Conservation (phyloP, 1,140 invertebrate genomes). For the Drosophila carrolli region DNA sequence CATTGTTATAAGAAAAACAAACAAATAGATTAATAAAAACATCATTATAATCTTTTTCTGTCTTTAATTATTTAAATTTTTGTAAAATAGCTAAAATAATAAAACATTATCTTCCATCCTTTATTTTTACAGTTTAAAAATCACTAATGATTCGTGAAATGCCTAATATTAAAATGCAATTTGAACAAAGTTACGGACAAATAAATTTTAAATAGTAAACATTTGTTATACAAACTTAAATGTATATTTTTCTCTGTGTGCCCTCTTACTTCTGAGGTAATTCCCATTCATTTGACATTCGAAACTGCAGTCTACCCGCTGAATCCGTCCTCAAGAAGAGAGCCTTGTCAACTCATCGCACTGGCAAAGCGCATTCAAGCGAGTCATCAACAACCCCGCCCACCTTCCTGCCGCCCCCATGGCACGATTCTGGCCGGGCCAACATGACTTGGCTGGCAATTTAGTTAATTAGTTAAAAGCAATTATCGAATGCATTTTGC, state of each 20-base stretch:
- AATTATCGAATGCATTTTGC: conserved; percentile 66
- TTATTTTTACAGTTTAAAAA: no score
- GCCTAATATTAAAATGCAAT: no score
- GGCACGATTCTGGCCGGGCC: conserved; percentile 58
- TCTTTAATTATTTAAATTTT: no score
- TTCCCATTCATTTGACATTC: conserved; percentile 64
- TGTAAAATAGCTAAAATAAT: no score
- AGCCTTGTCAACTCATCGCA: conserved; percentile 50
- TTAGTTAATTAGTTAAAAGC: conserved; percentile 64
- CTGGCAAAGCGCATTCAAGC: conserved; percentile 32
- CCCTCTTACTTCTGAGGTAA: conserved; percentile 42
- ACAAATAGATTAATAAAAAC: no score
- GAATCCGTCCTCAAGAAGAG: conserved; percentile 31
- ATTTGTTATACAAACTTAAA: no score
- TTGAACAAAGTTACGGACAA: no score
- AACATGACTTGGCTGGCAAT: conserved; percentile 50
- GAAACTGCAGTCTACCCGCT: conserved; percentile 23
- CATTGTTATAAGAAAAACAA: no score
- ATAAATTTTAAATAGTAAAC: no score
- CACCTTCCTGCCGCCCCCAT: not conserved
- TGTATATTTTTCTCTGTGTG: not conserved
- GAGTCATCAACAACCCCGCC: conserved; percentile 13
- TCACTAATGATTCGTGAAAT: no score
- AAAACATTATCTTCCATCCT: no score
- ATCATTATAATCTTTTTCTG: no score